A percentile compares a stretch with the other conserved stretches of the same genome.
phyloP scores from a whole-genome alignment of 2,113 vertebrate genomes.

The Salvelinus alpinus region DNA sequence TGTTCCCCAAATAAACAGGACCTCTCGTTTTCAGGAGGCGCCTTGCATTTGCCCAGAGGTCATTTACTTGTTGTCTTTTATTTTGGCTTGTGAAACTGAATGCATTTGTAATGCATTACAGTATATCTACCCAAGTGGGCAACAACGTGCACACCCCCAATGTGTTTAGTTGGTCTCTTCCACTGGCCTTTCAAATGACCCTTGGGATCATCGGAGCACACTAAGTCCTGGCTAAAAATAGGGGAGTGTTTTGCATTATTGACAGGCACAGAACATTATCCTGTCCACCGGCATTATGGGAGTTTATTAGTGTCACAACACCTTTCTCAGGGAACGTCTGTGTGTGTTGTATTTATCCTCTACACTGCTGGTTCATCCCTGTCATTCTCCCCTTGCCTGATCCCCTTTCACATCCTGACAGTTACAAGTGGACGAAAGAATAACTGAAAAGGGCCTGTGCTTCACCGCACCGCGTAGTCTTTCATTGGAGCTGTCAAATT shows the following conservation, averaged over 20 bases:
- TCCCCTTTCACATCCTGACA: slow-evolving; percentile 53
- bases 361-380: slow-evolving; percentile 44
- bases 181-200: slow-evolving; percentile 23
- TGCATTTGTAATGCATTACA: slow-evolving; percentile 54
- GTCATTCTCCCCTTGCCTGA: slow-evolving; percentile 55
- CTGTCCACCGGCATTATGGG: slow-evolving; percentile 39
- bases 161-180: slow-evolving; percentile 22
- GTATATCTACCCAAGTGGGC: slow-evolving; percentile 49
- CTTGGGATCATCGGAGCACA: slow-evolving; percentile 29
- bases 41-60: slow-evolving; percentile 48
- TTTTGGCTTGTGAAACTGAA: slow-evolving; percentile 40
- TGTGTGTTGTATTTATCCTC: slow-evolving; percentile 43
- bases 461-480: slow-evolving; percentile 13
- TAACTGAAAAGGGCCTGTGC: slow-evolving; percentile 39
- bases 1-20: slow-evolving; percentile 38
- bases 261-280: slow-evolving; percentile 32
- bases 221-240: slow-evolving; percentile 18
- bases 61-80: slow-evolving; percentile 47
- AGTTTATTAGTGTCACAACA: slow-evolving; percentile 38
- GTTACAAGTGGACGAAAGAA: slow-evolving; percentile 35
- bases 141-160: slow-evolving; percentile 47
- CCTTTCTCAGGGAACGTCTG: slow-evolving; percentile 47
- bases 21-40: slow-evolving; percentile 40
- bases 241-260: neutral
- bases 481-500: slow-evolving; percentile 57